Evolutionary conservation across 2,888 invertebrate species (phyloP).

Genomic region (Sinhomidia bicolor): DNA sequence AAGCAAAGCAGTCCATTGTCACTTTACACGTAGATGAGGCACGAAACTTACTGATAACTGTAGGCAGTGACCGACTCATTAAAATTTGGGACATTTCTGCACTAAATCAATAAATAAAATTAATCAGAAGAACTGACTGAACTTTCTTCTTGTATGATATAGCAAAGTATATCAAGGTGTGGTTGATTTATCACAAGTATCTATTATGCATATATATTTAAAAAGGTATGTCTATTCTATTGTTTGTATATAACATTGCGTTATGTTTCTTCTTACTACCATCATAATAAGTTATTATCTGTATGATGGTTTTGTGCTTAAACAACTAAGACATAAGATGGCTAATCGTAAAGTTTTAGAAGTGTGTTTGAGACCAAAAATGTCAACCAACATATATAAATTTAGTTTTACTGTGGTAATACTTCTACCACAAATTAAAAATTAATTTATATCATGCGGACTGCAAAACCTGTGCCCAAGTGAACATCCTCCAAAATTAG

Average conservation of each 20-base stretch:
- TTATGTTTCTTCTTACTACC: background rate
- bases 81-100: constrained; percentile 95
- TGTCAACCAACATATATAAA: no score
- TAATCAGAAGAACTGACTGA: constrained; percentile 41
- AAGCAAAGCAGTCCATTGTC: constrained; percentile 95
- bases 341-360: no score
- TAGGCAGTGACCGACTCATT: constrained; percentile 97
- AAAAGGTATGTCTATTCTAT: background rate
- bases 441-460: no score
- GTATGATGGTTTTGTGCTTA: no score
- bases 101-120: constrained; percentile 81
- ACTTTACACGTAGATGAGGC: constrained; percentile 94
- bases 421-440: no score
- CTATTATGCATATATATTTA: background rate
- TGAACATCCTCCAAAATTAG: no score
- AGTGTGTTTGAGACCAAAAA: no score
- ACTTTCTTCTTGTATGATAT: constrained; percentile 41
- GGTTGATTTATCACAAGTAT: background rate
- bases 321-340: no score
- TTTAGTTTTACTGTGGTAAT: no score
- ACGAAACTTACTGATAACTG: constrained; percentile 92
- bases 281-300: no score
- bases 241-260: background rate
- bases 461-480: no score
- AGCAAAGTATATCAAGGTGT: background rate